Conservation (phyloP, 2,888 invertebrate genomes). For the Bellardia pandia region DNA sequence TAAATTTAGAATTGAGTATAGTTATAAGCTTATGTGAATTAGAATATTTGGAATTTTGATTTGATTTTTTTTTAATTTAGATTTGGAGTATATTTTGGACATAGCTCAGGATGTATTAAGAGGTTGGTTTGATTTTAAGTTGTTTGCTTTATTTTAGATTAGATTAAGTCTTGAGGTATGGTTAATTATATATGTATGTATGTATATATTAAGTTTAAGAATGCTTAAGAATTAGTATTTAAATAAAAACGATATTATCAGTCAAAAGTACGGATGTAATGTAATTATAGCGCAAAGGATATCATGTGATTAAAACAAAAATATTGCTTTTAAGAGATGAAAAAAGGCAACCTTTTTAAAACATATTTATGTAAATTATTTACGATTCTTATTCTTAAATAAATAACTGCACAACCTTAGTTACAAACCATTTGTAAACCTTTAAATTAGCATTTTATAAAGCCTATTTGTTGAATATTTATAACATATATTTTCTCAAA, state of each 20-base stretch:
- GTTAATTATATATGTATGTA: conserved; percentile 21
- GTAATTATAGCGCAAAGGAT: conserved; percentile 8
- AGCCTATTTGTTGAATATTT: no score
- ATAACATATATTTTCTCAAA: no score
- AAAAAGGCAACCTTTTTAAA: no score
- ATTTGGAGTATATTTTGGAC: conserved; percentile 49
- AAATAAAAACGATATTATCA: conserved; percentile 38
- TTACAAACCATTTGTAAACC: not conserved
- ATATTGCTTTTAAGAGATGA: no score
- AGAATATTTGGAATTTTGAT: conserved; percentile 32
- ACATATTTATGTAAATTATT: no score
- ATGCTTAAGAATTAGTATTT: not conserved
- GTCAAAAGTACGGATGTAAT: conserved; percentile 40
- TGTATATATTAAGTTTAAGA: conserved; percentile 14
- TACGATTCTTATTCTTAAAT: no score
- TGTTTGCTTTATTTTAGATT: not conserved
- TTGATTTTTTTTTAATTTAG: conserved; percentile 8
- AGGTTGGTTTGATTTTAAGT: conserved; percentile 44
- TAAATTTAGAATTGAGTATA: conserved; percentile 63
- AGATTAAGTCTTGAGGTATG: conserved; percentile 59
- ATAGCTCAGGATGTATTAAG: conserved; percentile 45
- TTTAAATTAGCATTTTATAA: no score
- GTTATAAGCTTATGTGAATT: conserved; percentile 48
- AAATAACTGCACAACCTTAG: not conserved
- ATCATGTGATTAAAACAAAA: conserved; percentile 11